Conservation (phyloP, 2,888 invertebrate genomes). For the Pseudococcus longispinus region DNA sequence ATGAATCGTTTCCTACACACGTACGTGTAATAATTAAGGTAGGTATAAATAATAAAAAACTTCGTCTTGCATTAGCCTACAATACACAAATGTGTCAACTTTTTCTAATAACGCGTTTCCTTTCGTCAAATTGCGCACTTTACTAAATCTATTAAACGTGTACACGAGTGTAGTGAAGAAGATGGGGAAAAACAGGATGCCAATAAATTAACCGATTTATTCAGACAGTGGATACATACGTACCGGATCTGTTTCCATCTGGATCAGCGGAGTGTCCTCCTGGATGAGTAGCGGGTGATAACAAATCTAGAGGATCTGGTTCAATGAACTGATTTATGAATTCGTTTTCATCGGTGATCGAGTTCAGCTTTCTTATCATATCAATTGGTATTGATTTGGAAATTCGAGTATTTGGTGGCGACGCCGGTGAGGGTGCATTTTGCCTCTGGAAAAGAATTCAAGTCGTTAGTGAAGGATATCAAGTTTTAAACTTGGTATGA, state of each 20-base stretch:
- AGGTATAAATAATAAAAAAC: not conserved
- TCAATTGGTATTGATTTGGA: conserved; percentile 58
- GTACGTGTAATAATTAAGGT: not conserved
- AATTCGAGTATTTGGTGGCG: not conserved
- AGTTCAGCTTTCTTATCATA: conserved; percentile 57
- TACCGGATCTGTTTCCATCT: not conserved
- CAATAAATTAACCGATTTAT: conserved; percentile 24
- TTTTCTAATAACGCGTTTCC: conserved; percentile 34
- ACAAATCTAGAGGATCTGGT: not conserved
- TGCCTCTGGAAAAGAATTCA: not conserved
- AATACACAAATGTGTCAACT: conserved; percentile 28
- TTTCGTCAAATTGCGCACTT: conserved; percentile 42
- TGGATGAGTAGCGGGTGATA: not conserved
- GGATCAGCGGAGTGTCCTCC: not conserved
- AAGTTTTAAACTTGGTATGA: not conserved
- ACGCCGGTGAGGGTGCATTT: not conserved
- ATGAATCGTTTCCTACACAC: not conserved
- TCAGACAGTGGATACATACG: not conserved
- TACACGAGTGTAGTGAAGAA: not conserved
- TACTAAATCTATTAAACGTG: not conserved
- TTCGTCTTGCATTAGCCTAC: conserved; percentile 24
- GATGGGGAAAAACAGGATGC: conserved; percentile 39
- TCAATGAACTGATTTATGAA: conserved; percentile 57
- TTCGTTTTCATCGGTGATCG: conserved; percentile 57
- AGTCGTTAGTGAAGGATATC: not conserved